These are phyloP conservation scores for Biston stratarius DNA, from an alignment of 2,888 invertebrate species.

Conservation along the genomic window DNA sequence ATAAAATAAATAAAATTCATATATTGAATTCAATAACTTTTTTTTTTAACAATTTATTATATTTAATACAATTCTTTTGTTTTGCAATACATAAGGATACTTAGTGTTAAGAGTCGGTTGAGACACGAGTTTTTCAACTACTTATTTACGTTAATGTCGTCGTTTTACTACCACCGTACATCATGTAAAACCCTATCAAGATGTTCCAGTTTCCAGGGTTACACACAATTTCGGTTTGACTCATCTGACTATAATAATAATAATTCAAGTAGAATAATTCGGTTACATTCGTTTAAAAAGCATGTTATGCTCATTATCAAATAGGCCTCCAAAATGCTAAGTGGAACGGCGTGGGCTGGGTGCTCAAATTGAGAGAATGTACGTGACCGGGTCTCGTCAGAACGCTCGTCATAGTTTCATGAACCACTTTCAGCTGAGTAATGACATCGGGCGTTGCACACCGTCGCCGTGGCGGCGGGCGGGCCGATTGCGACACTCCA, in stretches of 20 bases:
- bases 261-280: conserved; percentile 33
- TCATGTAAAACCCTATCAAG: conserved; percentile 25
- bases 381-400: conserved; percentile 71
- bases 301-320: conserved; percentile 46
- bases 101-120: conserved; percentile 13
- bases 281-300: conserved; percentile 33
- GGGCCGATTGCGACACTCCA: conserved; percentile 56
- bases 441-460: conserved; percentile 63
- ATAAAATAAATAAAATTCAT: conserved; percentile 55
- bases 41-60: no score
- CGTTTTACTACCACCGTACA: conserved; percentile 13
- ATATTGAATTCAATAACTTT: no score
- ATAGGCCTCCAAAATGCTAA: conserved; percentile 51
- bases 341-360: conserved; percentile 51
- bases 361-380: conserved; percentile 64
- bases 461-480: conserved; percentile 20
- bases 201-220: conserved; percentile 22
- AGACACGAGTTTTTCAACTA: conserved; percentile 25
- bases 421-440: conserved; percentile 74
- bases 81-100: neutral
- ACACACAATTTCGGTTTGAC: conserved; percentile 19
- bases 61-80: conserved; percentile 8
- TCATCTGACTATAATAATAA: conserved; percentile 23
- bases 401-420: conserved; percentile 72
- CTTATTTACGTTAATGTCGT: conserved; percentile 18